Conservation (phyloP, 2,113 vertebrate genomes). For the Megaceryle torquata region DNA sequence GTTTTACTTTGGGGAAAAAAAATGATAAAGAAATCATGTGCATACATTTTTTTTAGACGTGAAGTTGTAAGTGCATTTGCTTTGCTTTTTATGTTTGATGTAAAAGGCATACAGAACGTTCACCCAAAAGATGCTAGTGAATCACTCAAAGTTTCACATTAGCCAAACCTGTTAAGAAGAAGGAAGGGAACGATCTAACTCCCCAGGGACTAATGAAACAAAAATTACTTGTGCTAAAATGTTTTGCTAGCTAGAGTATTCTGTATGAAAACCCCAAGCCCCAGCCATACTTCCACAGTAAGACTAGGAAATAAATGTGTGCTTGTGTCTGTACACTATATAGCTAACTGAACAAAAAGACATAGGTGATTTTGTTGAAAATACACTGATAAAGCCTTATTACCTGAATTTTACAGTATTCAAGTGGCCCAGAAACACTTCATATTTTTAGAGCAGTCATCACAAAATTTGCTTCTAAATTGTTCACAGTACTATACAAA, state of each 20-base stretch:
- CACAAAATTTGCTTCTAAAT: not conserved
- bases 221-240: not conserved
- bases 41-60: not conserved
- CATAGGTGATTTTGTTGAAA: not conserved
- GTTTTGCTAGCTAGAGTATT: not conserved
- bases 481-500: not conserved
- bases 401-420: not conserved
- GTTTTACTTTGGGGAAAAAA: not conserved
- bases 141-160: not conserved
- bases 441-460: not conserved
- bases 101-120: not conserved
- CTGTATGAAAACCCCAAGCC: not conserved
- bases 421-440: not conserved
- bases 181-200: not conserved
- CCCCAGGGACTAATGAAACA: not conserved
- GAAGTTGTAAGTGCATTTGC: not conserved
- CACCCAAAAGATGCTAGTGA: not conserved
- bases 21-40: not conserved
- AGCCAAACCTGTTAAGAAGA: not conserved
- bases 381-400: not conserved
- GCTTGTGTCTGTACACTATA: not conserved
- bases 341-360: not conserved
- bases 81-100: not conserved
- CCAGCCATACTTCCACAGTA: not conserved
- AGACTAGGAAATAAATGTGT: not conserved